These are phyloP conservation scores for Aldrovandia affinis DNA, from an alignment of 2,797 vertebrate genomes.

Conservation along the genomic window DNA sequence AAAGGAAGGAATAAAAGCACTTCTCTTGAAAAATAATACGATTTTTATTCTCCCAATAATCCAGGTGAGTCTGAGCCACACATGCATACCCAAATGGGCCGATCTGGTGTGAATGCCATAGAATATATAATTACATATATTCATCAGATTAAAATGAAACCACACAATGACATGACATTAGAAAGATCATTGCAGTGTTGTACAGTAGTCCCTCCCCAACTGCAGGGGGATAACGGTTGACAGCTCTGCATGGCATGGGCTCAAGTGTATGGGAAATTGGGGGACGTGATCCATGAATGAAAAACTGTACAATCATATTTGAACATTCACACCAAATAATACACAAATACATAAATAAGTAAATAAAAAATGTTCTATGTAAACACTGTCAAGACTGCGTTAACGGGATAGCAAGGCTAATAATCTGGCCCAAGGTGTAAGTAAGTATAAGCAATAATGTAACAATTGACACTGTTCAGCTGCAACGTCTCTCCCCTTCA, in stretches of 20 bases:
- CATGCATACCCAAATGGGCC: not conserved
- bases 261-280: not conserved
- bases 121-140: not conserved
- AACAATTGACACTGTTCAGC: too few species aligned
- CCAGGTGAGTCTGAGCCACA: conserved; percentile 37
- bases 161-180: not conserved
- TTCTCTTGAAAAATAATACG: too few species aligned
- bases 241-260: not conserved
- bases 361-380: not conserved
- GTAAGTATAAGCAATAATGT: not conserved
- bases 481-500: too few species aligned
- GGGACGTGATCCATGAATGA: not conserved
- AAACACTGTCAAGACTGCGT: not conserved
- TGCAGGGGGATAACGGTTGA: too few species aligned
- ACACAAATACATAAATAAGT: not conserved
- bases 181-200: not conserved
- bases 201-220: not conserved
- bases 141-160: conserved; percentile 1
- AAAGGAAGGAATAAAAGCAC: conserved; percentile 52
- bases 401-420: not conserved
- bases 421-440: not conserved
- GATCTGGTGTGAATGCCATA: not conserved
- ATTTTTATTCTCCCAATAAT: conserved; percentile 37
- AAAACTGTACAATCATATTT: not conserved
- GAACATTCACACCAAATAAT: not conserved